Percentiles rank a stretch among this genome's conserved stretches.
Evolutionary conservation across 2,113 vertebrate genomes (phyloP).

Genomic region (Lethenteron reissneri): DNA sequence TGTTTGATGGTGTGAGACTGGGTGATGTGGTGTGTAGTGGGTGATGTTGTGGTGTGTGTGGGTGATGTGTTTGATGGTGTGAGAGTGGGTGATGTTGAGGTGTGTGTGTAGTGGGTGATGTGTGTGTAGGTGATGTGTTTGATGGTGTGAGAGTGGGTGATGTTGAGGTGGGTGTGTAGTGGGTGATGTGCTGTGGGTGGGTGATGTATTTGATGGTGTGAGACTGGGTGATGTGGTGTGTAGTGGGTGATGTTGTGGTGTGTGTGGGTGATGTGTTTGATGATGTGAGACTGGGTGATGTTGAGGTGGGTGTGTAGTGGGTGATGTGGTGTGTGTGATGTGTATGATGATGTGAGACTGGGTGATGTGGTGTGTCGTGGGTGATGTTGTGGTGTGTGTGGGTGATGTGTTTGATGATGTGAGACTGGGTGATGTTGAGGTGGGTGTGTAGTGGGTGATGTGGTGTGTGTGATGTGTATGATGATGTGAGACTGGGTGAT

Average conservation of each 20-base stretch:
- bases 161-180: fast-evolving
- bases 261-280: too few species aligned
- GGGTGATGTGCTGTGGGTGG: too few species aligned
- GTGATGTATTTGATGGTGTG: too few species aligned
- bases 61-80: too few species aligned
- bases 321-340: too few species aligned
- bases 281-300: background rate
- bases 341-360: too few species aligned
- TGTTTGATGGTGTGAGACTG: too few species aligned
- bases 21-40: fast-evolving
- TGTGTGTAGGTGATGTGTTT: fast-evolving
- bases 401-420: fast-evolving
- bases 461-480: too few species aligned
- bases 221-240: too few species aligned
- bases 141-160: fast-evolving
- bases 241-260: too few species aligned
- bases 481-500: too few species aligned
- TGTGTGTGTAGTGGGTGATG: background rate
- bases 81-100: fast-evolving
- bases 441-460: background rate
- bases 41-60: fast-evolving
- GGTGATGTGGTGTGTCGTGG: fast-evolving
- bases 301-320: too few species aligned
- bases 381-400: background rate
- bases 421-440: fast-evolving